These are phyloP conservation scores for Vidua macroura DNA, from an alignment of 2,113 vertebrate genomes.

Conservation along the genomic window DNA sequence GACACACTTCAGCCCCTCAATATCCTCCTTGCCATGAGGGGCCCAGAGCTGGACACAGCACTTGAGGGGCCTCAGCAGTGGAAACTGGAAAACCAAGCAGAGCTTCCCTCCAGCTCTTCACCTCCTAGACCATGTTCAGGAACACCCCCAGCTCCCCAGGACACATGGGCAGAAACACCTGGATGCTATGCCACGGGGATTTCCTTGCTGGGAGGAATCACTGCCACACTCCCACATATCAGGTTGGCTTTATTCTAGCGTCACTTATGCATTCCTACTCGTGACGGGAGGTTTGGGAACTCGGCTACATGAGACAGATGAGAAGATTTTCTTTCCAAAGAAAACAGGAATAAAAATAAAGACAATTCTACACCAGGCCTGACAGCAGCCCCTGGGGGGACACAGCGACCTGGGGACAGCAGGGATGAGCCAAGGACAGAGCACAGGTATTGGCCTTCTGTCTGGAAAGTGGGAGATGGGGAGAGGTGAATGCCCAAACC, in stretches of 20 bases:
- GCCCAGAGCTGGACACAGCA: neutral
- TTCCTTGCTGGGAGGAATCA: neutral
- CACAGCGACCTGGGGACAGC: neutral
- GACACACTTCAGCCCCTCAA: neutral
- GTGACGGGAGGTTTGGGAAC: neutral
- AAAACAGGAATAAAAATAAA: neutral
- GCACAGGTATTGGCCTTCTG: neutral
- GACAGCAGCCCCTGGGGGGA: neutral
- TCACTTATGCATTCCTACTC: conserved; percentile 27
- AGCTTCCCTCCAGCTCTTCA: neutral
- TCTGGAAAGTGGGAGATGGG: neutral
- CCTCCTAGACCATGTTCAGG: neutral
- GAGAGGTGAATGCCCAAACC: neutral
- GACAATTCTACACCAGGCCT: neutral
- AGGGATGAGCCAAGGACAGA: neutral
- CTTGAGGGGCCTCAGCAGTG: neutral
- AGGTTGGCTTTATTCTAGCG: conserved; percentile 56
- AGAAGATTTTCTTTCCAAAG: conserved; percentile 1
- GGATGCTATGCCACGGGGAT: neutral
- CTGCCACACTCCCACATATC: rapidly evolving
- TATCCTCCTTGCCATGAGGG: neutral
- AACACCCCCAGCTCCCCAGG: neutral
- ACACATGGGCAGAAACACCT: neutral
- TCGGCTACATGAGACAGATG: neutral
- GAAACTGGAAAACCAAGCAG: neutral